Base-by-base conservation (phyloP, 2,797 vertebrate genomes). In the Syndactyla subalaris region DNA sequence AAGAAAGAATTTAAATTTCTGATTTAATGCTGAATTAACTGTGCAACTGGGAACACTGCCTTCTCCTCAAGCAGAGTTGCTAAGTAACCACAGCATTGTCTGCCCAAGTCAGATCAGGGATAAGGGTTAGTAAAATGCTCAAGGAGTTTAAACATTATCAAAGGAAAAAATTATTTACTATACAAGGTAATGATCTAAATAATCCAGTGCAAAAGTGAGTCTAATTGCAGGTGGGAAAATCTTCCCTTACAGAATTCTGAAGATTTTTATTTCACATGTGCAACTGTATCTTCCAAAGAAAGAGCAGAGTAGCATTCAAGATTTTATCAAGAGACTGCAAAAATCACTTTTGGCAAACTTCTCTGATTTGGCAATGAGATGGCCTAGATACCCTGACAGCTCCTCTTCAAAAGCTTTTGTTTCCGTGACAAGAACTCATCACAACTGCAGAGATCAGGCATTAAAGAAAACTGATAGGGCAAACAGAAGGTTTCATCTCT, bases 21-120 rank as follows among this genome's bases (percentile, higher is more conserved):
- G 82, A 88, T 89, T 74, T 77, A 89, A 88, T 77, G 91, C 78
- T 73, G 94, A 91, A 92, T 80, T 71, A 92, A 85, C 65, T 45
- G 46, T 51, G 78, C 72, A 91, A 66, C 39, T 66, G n/a, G 54
- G 87, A 96, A 79, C 72, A 45, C 15, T 21, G 68, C 61, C 66
- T 84, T 65, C 68, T 76, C 16, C 70, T 95, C 32, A 75, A 84
- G 73, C 36, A 66, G 72, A 91, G 79, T 72, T 96, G 93, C 93
- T 89, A 96, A 83, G 91, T 89, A 96, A 95, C 95, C 46, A 85
- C 39, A 32, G 38, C 0, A 5, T 63, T 92, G 94, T 83, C 72
- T 89, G 66, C 73, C 52, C 13, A 10, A 88, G 79, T 84, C 58
- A 73, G 85, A 79, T 85, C 62, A 77, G 36, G 66, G 51, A 73